Base-by-base conservation (phyloP, 2,888 invertebrate genomes). In the Cabera pusaria region DNA sequence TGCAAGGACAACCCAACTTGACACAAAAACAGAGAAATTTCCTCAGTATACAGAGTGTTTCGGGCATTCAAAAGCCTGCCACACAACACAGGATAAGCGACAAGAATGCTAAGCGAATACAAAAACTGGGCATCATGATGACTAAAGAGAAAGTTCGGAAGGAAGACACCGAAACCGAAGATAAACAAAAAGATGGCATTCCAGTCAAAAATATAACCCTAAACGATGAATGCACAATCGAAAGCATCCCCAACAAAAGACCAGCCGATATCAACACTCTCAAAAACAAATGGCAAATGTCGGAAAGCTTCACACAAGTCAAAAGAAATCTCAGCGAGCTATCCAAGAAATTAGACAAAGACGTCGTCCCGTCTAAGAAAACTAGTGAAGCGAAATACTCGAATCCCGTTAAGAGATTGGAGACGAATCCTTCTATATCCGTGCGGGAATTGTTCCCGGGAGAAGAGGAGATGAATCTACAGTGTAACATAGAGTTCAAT, bases 401-500 rank as follows among this genome's bases (percentile, higher is more conserved):
- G 0, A 91, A 93, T 39, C 93, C 92, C 0, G 93, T 93, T 1
- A 92, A 92, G 56, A 80, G 93, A 59, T 70, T 93, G n/a, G 93
- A 93, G 34, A 92, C 93, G 0, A 95, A 95, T 74, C 94, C 95
- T 0, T 94, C 95, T n/a, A 94, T 95, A 59, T 95, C 95, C 2
- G 95, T 95, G 8, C 84, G 95, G 20, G 95, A 95, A 55, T 72
- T 95, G 6, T 95, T 95, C 75, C 95, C 95, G 0, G 95, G 95
- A 0, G 95, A 96, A 57, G 95, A 96, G 59, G 95, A 96, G 64
- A 91, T 96, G 89, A 93, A 94, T 33, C 76, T 96, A 6, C 92
- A 93, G 19, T 94, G 94, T 11, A 93, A 92, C 59, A 91, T 95
- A 27, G 95, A 96, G 27, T 96, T 96, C 45, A 90, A 90, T 19